Evolutionary conservation across 1,140 invertebrate species (phyloP).

Genomic region (Zeugodacus cucurbitae): DNA sequence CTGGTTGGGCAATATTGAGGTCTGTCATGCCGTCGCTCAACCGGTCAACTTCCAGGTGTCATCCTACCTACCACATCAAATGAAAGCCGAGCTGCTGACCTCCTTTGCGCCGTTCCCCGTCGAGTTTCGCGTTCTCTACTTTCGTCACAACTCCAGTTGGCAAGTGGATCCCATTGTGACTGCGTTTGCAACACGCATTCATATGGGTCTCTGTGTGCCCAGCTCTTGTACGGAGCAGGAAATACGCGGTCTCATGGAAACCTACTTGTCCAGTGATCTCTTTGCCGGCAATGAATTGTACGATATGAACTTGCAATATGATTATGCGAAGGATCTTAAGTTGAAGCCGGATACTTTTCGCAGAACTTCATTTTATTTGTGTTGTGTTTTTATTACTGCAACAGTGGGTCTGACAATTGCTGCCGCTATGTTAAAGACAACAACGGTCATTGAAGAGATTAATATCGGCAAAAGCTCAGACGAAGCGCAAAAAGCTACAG

Average conservation of each 20-base stretch:
- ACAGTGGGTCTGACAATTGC: not conserved
- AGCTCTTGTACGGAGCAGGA: not conserved
- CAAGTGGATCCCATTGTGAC: not conserved
- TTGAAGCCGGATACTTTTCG: slow-evolving; percentile 45
- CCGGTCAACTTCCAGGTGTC: not conserved
- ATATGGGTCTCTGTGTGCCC: not conserved
- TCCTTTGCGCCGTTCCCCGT: not conserved
- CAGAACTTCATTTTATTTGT: slow-evolving; percentile 60
- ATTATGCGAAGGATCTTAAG: slow-evolving; percentile 49
- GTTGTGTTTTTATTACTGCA: slow-evolving; percentile 47
- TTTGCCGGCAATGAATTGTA: slow-evolving; percentile 46
- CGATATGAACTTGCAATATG: slow-evolving; percentile 47
- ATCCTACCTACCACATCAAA: not conserved
- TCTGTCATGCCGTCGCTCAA: slow-evolving; percentile 39
- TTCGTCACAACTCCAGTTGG: not conserved
- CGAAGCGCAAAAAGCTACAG: no score
- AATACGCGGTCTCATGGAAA: not conserved
- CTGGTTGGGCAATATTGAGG: slow-evolving; percentile 49
- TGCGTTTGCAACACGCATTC: not conserved
- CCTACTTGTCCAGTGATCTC: slow-evolving; percentile 41
- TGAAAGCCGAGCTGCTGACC: not conserved
- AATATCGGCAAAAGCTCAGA: no score
- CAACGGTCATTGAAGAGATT: no score
- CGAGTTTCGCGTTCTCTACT: slow-evolving; percentile 18
- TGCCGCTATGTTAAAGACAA: not conserved